A percentile compares a stretch with the other conserved stretches of the same genome.
Evolutionary conservation across 2,797 vertebrate genomes (phyloP).

Genomic region (Cossypha caffra): DNA sequence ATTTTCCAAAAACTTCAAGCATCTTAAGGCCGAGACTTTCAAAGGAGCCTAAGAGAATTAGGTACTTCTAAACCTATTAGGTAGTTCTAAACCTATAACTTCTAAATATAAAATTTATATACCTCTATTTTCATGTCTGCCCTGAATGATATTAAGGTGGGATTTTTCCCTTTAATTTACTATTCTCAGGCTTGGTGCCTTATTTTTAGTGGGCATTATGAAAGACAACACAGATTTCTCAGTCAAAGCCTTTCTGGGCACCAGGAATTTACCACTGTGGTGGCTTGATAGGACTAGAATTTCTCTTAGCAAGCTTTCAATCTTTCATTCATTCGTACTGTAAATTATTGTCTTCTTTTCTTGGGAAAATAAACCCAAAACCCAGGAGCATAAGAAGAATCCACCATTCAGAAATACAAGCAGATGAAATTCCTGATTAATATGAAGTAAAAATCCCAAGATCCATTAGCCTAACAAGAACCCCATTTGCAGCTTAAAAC

Average conservation of each 20-base stretch:
- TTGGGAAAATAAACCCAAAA: not conserved
- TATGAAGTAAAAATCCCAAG: constrained; percentile 16
- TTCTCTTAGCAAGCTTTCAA: not conserved
- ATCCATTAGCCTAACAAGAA: constrained; percentile 54
- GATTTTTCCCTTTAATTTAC: not conserved
- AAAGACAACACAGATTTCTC: not conserved
- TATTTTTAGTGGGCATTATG: not conserved
- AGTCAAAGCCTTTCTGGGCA: not conserved
- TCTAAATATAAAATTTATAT: not conserved
- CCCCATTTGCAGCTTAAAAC: constrained; percentile 22
- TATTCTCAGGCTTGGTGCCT: not conserved
- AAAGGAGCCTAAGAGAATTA: not conserved
- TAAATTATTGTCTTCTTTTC: not conserved
- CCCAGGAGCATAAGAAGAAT: not conserved
- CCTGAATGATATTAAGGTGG: not conserved
- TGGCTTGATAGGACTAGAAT: not conserved
- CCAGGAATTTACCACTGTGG: not conserved
- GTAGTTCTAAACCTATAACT: not conserved
- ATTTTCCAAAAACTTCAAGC: not conserved
- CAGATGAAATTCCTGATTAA: constrained; percentile 30
- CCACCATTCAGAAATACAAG: not conserved
- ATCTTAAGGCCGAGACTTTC: not conserved
- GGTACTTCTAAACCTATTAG: not conserved
- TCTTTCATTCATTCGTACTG: not conserved
- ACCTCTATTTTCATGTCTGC: not conserved